Base-by-base conservation (phyloP, 2,888 invertebrate genomes). In the Archips crataeganus region DNA sequence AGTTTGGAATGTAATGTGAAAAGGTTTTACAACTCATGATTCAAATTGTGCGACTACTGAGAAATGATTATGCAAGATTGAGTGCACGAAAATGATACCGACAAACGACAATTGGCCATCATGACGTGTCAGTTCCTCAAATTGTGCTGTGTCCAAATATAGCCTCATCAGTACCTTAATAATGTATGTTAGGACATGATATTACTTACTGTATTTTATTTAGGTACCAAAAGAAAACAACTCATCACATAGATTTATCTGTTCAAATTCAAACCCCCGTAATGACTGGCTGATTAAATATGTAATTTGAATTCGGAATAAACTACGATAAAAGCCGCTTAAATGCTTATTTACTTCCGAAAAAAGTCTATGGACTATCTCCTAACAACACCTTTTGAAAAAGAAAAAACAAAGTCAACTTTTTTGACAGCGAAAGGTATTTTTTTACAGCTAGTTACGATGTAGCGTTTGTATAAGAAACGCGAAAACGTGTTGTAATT, bases 1-100 rank as follows among this genome's bases (percentile, higher is more conserved):
- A 9, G 23, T 23, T 13, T 9, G 9, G 23, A 8, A 23, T 54
- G 15, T 54, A 54, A n/a, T 23, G 54, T 5, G 23, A 23, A 9
- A 54, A 23, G 54, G 54, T 54, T 54, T 15, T 9, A 54, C 8
- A n/a, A 13, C 23, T 54, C 23, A 23, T 54, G 23, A 54, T 54
- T 54, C 54, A 54, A 15, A n/a, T 54, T 54, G 54, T 54, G 49
- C 49, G 54, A 68, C 59, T 73, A 73, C 73, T 69, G 49, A 49
- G 68, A 73, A 73, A 69, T 68, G 64, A 73, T 73, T 73, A 73
- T 69, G 68, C 73, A 69, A 73, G 68, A 68, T 68, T 73, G 73
- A 73, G 63, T 39, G 73, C 68, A 63, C 68, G 73, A 73, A 68
- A 67, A 72, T 72, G 59, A 68, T 59, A 59, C 71, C 61, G 68